Evolutionary conservation across 2,888 invertebrate genomes (phyloP).

Genomic region (Pseudococcus longispinus): DNA sequence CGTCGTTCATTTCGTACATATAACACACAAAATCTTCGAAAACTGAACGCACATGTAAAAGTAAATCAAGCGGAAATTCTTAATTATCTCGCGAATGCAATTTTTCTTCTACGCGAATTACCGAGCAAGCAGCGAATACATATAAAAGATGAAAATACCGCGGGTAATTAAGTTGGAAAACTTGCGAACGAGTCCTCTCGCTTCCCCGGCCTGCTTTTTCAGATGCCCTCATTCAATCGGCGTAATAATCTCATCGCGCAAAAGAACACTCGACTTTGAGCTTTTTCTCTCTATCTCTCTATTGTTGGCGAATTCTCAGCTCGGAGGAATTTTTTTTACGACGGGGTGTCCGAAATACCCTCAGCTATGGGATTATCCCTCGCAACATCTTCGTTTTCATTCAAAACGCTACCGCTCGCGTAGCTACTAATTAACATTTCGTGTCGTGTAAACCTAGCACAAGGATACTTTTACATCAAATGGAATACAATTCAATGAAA

Average conservation of each 20-base stretch:
- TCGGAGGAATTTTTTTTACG: not conserved
- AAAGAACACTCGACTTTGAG: not conserved
- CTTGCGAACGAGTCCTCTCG: not conserved
- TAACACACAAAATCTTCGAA: not conserved
- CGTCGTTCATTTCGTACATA: not conserved
- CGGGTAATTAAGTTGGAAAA: not conserved
- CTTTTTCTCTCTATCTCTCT: not conserved
- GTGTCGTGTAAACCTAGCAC: conserved; percentile 1
- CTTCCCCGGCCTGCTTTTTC: not conserved
- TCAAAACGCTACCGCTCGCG: not conserved
- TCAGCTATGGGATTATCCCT: not conserved
- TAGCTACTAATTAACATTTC: conserved; percentile 13
- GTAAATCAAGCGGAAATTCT: conserved; percentile 5
- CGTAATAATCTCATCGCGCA: not conserved
- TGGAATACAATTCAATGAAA: conserved; percentile 24
- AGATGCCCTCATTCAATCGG: not conserved
- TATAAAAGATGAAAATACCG: not conserved
- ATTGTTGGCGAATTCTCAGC: not conserved
- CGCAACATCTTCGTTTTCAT: not conserved
- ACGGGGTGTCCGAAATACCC: not conserved
- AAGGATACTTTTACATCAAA: conserved; percentile 28
- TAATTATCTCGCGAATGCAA: conserved; percentile 4
- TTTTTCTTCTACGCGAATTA: not conserved
- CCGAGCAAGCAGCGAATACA: not conserved
- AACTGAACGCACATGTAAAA: not conserved